A percentile compares a stretch with the other conserved stretches of the same genome.
Evolutionary conservation across 2,888 invertebrate species (phyloP).

Genomic region (Aphodius granarius): DNA sequence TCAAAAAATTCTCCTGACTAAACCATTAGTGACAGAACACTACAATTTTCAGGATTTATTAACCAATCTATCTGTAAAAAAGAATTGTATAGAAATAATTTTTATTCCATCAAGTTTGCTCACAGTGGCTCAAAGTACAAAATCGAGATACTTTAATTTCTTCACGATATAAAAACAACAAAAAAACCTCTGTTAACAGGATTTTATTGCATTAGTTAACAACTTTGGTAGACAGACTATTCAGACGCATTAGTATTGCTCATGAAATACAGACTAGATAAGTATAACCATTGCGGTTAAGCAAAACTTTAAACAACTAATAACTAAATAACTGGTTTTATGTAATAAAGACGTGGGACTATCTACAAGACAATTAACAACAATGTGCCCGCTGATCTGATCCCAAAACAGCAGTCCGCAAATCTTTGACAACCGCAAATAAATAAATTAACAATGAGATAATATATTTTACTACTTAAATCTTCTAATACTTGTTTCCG

Average conservation of each 20-base stretch:
- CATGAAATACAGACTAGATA: conserved; percentile 5
- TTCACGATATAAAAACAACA: not conserved
- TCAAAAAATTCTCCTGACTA: too few species aligned
- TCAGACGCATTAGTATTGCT: conserved; percentile 6
- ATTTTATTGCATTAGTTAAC: conserved; percentile 14
- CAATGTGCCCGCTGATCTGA: not conserved
- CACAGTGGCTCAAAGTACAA: too few species aligned
- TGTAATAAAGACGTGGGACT: not conserved
- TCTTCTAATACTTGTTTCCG: not conserved
- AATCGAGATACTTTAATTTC: too few species aligned
- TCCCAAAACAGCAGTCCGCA: too few species aligned
- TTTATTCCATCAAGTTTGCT: too few species aligned
- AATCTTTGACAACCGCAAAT: not conserved
- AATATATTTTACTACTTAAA: not conserved
- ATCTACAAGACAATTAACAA: not conserved
- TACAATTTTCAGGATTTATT: too few species aligned
- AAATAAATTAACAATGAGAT: not conserved
- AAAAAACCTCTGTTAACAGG: conserved; percentile 1
- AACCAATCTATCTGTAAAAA: too few species aligned
- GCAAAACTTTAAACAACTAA: not conserved
- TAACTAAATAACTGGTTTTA: not conserved
- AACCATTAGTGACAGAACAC: too few species aligned
- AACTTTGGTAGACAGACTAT: not conserved
- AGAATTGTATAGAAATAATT: too few species aligned
- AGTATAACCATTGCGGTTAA: not conserved